Percentiles rank a stretch among this genome's conserved stretches.
These are phyloP conservation scores for Drosophila nr. perissopoda DNA, from an alignment of 2,888 invertebrate genomes.

Conservation along the genomic window DNA sequence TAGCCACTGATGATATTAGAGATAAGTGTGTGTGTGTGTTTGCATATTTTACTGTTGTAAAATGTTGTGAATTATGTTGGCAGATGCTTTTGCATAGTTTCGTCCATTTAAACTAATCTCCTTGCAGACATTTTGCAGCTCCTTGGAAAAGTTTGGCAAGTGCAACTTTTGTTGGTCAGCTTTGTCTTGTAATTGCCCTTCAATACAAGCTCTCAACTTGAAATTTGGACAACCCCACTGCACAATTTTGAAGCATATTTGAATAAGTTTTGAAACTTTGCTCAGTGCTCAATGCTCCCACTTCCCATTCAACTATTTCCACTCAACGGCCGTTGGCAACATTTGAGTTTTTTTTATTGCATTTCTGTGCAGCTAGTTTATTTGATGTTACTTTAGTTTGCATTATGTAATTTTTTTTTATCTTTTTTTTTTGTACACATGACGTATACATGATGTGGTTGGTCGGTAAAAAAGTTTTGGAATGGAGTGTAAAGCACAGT, in stretches of 20 bases:
- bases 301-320: slow-evolving; percentile 38
- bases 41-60: slow-evolving; percentile 1
- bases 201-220: slow-evolving; percentile 37
- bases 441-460: slow-evolving; percentile 54
- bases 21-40: neutral
- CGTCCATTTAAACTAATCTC: slow-evolving; percentile 37
- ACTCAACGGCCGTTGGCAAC: slow-evolving; percentile 62
- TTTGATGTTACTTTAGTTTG: slow-evolving; percentile 20
- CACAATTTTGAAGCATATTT: slow-evolving; percentile 42
- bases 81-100: slow-evolving; percentile 32
- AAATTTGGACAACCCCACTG: slow-evolving; percentile 29
- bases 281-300: slow-evolving; percentile 2
- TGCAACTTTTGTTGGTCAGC: slow-evolving; percentile 38
- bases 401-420: slow-evolving; percentile 6
- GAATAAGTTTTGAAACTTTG: slow-evolving; percentile 48
- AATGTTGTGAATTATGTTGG: slow-evolving; percentile 20
- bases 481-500: slow-evolving; percentile 54
- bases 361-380: slow-evolving; percentile 38
- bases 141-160: slow-evolving; percentile 39
- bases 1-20: neutral
- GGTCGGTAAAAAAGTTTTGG: slow-evolving; percentile 45
- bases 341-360: slow-evolving; percentile 40
- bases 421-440: slow-evolving; percentile 26
- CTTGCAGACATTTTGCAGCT: slow-evolving; percentile 31
- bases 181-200: slow-evolving; percentile 53